Evolutionary conservation across 2,113 vertebrate species (phyloP).

Genomic region (Myotis brandtii): DNA sequence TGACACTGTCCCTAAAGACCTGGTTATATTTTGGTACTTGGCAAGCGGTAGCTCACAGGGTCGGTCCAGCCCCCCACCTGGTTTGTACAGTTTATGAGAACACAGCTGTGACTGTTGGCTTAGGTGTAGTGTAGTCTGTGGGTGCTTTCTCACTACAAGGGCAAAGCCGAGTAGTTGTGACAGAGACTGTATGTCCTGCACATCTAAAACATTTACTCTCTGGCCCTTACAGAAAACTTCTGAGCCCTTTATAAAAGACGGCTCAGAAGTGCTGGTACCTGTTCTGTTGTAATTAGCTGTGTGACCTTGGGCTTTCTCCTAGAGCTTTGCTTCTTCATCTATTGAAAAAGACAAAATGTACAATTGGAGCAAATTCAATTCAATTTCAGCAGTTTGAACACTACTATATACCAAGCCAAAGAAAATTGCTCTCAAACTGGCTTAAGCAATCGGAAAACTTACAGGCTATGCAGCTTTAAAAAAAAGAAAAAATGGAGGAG

Average conservation of each 20-base stretch:
- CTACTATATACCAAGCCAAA: background rate
- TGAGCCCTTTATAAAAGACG: background rate
- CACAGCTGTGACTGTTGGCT: background rate
- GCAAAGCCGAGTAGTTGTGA: background rate
- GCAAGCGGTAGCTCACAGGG: background rate
- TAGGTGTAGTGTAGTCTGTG: background rate
- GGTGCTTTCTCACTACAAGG: background rate
- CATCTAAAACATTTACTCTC: conserved; percentile 1
- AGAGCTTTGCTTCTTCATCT: background rate
- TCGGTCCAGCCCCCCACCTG: background rate
- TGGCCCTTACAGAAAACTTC: background rate
- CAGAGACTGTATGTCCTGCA: background rate
- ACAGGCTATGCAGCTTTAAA: background rate
- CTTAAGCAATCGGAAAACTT: background rate
- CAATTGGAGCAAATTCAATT: background rate
- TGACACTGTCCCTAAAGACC: background rate
- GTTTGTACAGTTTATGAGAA: background rate
- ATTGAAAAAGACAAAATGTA: background rate
- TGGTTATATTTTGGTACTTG: background rate
- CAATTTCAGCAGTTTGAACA: background rate
- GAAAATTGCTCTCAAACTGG: background rate
- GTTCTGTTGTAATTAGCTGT: background rate
- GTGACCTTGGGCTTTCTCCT: background rate
- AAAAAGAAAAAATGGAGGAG: background rate
- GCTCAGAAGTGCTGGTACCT: background rate